Evolutionary conservation across 2,113 vertebrate species (phyloP).

Genomic region (Ivindomyrus marchei): DNA sequence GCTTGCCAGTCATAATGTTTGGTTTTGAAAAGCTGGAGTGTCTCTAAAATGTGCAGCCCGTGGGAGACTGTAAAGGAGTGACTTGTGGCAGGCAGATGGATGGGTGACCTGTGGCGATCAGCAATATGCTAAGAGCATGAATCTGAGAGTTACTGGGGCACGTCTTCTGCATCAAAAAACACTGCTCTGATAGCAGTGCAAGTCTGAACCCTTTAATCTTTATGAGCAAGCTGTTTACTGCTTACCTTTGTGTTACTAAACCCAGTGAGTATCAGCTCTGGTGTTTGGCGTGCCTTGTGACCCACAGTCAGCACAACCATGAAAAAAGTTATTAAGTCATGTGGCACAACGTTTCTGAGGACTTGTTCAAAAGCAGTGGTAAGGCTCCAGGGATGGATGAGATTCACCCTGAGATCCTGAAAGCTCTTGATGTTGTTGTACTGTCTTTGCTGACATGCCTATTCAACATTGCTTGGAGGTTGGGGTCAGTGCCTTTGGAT

Average conservation of each 20-base stretch:
- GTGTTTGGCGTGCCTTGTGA: neutral
- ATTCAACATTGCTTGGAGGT: no score
- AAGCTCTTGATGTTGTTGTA: no score
- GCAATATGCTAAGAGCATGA: neutral
- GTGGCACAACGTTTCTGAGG: neutral
- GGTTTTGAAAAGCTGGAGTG: slow-evolving; percentile 34
- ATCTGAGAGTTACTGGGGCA: neutral
- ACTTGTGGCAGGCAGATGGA: neutral
- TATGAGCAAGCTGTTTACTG: neutral
- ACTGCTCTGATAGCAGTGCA: neutral
- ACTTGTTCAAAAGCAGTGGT: neutral
- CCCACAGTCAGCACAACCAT: neutral
- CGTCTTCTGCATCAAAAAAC: neutral
- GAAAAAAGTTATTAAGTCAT: neutral
- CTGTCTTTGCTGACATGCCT: no score
- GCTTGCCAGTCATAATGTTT: slow-evolving; percentile 36
- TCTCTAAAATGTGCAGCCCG: neutral
- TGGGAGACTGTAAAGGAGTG: neutral
- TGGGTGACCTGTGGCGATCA: neutral
- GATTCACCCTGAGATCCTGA: no score
- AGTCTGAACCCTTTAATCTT: neutral
- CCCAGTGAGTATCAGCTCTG: neutral
- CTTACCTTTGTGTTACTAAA: neutral
- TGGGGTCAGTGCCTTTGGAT: no score
- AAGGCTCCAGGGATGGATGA: no score